These are phyloP conservation scores for Dusona sp. DNA, from an alignment of 2,888 invertebrate genomes.

Conservation along the genomic window DNA sequence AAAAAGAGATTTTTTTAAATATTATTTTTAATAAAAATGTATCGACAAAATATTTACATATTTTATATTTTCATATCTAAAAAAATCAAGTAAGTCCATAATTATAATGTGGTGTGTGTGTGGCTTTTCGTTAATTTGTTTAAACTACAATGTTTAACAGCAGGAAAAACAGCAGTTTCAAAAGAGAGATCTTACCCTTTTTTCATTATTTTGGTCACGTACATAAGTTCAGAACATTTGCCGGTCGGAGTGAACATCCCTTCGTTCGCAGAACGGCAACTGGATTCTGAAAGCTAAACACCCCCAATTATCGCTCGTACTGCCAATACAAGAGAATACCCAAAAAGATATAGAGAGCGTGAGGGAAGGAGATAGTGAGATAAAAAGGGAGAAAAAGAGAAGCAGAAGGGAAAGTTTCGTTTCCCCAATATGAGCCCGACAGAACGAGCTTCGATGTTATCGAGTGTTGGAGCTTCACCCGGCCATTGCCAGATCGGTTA, in stretches of 20 bases:
- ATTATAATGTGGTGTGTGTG: neutral
- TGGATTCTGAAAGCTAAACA: constrained; percentile 75
- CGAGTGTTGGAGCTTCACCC: constrained; percentile 45
- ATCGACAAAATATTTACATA: neutral
- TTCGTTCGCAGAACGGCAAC: constrained; percentile 64
- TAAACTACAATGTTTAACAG: neutral
- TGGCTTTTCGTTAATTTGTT: neutral
- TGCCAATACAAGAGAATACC: constrained; percentile 51
- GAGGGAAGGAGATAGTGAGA: constrained; percentile 42
- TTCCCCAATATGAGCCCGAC: constrained; percentile 45
- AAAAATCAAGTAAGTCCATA: neutral
- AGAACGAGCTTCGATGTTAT: constrained; percentile 40
- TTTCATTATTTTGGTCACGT: constrained; percentile 73
- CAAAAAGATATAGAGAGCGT: constrained; percentile 15
- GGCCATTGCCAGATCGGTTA: constrained; percentile 36
- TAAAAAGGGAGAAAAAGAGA: constrained; percentile 13
- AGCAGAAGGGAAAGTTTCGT: constrained; percentile 48
- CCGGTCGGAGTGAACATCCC: constrained; percentile 44
- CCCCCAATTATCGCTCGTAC: constrained; percentile 73
- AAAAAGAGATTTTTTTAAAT: neutral
- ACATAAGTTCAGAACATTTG: constrained; percentile 62
- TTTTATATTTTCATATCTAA: neutral
- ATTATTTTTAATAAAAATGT: neutral
- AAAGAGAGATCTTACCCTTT: constrained; percentile 52
- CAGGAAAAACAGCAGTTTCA: constrained; percentile 31